phyloP scores from a whole-genome alignment of 1,140 invertebrate genomes.

The Dinothrombium tinctorium region DNA sequence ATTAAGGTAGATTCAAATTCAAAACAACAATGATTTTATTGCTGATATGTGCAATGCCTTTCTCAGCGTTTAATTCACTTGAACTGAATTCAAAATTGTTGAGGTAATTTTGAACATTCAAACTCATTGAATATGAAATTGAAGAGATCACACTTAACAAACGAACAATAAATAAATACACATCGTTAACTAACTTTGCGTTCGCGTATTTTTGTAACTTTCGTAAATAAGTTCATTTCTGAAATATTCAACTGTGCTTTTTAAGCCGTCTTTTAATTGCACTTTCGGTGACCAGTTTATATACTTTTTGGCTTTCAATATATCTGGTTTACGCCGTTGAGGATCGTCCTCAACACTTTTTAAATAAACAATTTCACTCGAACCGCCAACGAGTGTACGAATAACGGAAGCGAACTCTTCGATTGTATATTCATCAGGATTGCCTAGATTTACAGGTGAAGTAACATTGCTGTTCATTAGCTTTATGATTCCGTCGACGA shows the following conservation, averaged over 20 bases:
- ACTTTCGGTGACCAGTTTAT: constrained; percentile 87
- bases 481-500: constrained; percentile 76
- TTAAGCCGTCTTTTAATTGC: constrained; percentile 49
- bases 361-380: constrained; percentile 41
- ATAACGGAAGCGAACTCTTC: constrained; percentile 86
- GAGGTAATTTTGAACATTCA: too few relatives aligned
- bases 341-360: constrained; percentile 84
- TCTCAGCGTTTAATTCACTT: too few relatives aligned
- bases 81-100: too few relatives aligned
- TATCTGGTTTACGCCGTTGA: constrained; percentile 74
- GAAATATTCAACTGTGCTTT: constrained; percentile 76
- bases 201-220: too few relatives aligned
- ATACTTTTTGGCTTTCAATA: constrained; percentile 54
- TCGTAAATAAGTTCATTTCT: constrained; percentile 58
- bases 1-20: too few relatives aligned
- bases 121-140: too few relatives aligned
- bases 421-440: constrained; percentile 92
- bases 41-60: too few relatives aligned
- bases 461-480: constrained; percentile 88
- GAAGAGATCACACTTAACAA: too few relatives aligned
- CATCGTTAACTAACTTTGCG: too few relatives aligned
- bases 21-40: too few relatives aligned
- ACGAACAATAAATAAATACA: too few relatives aligned
- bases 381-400: constrained; percentile 33
- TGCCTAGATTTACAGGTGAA: constrained; percentile 83